Evolutionary conservation across 2,888 invertebrate genomes (phyloP).

Genomic region (Hydraecia micacea): DNA sequence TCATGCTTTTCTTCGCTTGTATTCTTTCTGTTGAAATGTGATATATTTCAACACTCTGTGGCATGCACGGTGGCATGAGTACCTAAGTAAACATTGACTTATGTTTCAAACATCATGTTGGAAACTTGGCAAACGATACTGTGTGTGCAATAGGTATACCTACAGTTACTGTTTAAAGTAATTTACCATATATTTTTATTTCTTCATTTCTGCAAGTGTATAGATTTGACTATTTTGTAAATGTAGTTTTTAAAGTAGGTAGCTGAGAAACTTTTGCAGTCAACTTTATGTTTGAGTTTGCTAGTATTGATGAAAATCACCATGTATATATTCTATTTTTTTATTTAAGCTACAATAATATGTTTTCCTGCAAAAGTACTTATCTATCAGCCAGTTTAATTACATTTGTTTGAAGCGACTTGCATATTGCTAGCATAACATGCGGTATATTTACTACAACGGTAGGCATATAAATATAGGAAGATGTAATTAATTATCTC

Average conservation of each 20-base stretch:
- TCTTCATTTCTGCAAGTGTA: neutral
- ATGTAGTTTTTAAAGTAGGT: neutral
- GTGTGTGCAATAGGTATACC: neutral
- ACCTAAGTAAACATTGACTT: conserved; percentile 14
- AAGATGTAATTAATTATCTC: neutral
- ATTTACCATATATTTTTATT: neutral
- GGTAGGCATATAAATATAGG: neutral
- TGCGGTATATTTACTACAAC: neutral
- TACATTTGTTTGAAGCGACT: neutral
- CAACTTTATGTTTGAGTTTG: neutral
- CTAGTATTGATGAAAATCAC: neutral
- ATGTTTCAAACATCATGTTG: conserved; percentile 6
- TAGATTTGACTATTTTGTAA: neutral
- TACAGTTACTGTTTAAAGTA: neutral
- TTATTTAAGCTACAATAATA: too few species aligned
- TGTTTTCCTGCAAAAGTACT: too few species aligned
- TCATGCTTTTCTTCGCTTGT: neutral
- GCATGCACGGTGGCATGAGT: too few species aligned
- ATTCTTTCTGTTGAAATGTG: neutral
- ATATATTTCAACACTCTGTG: neutral
- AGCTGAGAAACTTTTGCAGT: too few species aligned
- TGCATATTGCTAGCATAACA: neutral
- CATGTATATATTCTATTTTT: too few species aligned
- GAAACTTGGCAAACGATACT: neutral
- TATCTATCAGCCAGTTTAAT: neutral